phyloP scores from a whole-genome alignment of 2,113 vertebrate genomes.

The Lycaon pictus region DNA sequence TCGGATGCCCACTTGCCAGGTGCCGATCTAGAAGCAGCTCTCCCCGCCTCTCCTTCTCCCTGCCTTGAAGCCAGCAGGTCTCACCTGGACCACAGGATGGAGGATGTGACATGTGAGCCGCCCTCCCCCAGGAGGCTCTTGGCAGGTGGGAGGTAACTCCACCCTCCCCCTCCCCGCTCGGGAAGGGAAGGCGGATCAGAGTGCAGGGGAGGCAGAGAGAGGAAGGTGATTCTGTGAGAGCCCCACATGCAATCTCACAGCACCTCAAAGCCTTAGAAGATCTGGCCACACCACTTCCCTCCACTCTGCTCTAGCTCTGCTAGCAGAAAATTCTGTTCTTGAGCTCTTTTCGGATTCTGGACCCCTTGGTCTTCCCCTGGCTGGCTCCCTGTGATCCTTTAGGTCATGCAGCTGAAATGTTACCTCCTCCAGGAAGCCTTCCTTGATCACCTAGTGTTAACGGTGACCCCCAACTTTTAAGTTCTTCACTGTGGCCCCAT shows the following conservation, averaged over 20 bases:
- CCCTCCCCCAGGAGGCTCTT: not conserved
- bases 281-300: not conserved
- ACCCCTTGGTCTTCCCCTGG: not conserved
- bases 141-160: not conserved
- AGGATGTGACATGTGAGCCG: constrained; percentile 2
- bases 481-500: not conserved
- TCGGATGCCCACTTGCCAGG: not conserved
- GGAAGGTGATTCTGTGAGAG: not conserved
- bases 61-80: constrained; percentile 4
- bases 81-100: not conserved
- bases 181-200: not conserved
- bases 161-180: not conserved
- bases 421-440: constrained; percentile 20
- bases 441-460: not conserved
- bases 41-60: not conserved
- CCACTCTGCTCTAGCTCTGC: not conserved
- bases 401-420: not conserved
- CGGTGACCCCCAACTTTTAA: not conserved
- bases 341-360: not conserved
- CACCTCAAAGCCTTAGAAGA: not conserved
- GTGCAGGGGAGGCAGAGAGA: not conserved
- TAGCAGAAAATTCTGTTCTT: not conserved
- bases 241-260: not conserved
- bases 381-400: not conserved
- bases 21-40: not conserved